Conservation (phyloP, 2,888 invertebrate species). For the Tuta absoluta region DNA sequence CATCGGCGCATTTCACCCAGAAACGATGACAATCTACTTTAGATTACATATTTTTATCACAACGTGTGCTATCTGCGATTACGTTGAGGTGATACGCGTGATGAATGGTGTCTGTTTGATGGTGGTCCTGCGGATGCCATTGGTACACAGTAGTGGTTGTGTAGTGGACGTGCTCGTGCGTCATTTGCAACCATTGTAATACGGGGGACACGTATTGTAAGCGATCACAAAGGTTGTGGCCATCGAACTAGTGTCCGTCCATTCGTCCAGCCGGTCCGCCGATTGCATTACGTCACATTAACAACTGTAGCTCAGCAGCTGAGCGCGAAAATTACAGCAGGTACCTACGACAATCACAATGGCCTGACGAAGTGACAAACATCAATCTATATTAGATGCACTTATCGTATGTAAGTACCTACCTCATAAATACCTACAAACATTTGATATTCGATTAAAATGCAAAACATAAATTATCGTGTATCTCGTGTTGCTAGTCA, state of each 20-base stretch:
- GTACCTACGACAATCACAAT: background rate
- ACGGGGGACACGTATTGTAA: constrained; percentile 24
- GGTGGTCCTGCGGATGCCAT: constrained; percentile 30
- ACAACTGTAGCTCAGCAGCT: background rate
- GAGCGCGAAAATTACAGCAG: too few species aligned
- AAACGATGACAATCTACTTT: constrained; percentile 23
- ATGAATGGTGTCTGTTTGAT: constrained; percentile 21
- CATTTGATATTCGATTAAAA: background rate
- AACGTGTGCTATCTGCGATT: constrained; percentile 22
- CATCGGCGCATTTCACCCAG: constrained; percentile 29
- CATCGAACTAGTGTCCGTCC: background rate
- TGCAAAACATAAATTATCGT: background rate
- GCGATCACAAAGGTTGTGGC: constrained; percentile 15
- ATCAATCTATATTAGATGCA: background rate
- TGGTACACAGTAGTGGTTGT: constrained; percentile 37
- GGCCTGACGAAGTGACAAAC: background rate
- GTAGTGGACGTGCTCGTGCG: constrained; percentile 45
- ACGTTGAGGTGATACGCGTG: background rate
- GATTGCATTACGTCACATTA: background rate
- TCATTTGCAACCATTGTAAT: constrained; percentile 32
- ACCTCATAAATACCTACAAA: background rate
- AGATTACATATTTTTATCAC: constrained; percentile 16
- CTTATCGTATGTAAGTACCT: background rate
- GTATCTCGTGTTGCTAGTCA: too few species aligned
- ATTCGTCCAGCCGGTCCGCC: background rate